Percentiles rank a stretch among this genome's conserved stretches.
Conservation (phyloP, 2,113 vertebrate genomes). For the Sturnira hondurensis region DNA sequence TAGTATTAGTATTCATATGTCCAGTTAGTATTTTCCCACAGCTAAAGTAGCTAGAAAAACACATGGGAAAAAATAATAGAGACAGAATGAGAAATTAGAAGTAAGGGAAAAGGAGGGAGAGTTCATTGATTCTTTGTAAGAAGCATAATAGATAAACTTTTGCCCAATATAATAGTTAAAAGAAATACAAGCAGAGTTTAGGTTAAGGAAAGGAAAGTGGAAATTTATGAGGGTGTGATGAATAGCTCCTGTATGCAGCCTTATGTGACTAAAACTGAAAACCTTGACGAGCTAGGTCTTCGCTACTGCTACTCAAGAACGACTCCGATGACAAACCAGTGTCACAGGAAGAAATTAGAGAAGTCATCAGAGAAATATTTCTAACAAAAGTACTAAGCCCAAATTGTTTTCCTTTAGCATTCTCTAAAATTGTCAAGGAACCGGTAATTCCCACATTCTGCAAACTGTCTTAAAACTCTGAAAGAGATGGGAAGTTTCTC, state of each 20-base stretch:
- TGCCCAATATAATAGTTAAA: not conserved
- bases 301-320: not conserved
- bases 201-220: not conserved
- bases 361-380: slow-evolving; percentile 20
- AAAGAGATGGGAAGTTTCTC: not conserved
- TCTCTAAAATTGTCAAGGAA: not conserved
- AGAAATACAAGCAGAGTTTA: slow-evolving; percentile 2
- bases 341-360: not conserved
- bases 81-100: not conserved
- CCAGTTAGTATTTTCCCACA: not conserved
- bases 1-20: not conserved
- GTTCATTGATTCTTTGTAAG: not conserved
- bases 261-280: not conserved
- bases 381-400: not conserved
- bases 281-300: not conserved
- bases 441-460: not conserved
- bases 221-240: not conserved
- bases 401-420: not conserved
- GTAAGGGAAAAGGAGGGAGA: not conserved
- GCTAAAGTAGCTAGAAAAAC: not conserved
- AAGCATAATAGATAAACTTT: not conserved
- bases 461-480: not conserved
- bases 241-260: not conserved
- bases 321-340: not conserved
- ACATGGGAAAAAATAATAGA: not conserved